Evolutionary conservation across 2,888 invertebrate species (phyloP).

Genomic region (Meiosimyza decipiens): DNA sequence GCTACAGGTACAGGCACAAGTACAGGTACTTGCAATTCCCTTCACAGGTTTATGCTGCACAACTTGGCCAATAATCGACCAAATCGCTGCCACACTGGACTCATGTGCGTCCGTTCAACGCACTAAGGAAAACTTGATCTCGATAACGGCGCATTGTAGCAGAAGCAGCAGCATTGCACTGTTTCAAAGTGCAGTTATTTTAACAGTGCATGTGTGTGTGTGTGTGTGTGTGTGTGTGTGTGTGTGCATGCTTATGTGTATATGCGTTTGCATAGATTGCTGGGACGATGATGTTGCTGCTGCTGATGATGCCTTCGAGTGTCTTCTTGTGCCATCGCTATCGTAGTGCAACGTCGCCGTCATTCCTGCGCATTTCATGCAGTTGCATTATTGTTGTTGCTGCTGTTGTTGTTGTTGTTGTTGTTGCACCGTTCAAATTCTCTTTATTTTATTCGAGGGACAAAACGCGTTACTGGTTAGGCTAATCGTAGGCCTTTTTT

Average conservation of each 20-base stretch:
- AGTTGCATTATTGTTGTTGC: neutral
- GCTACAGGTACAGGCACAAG: neutral
- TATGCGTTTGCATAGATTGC: conserved; percentile 30
- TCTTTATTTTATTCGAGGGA: conserved; percentile 36
- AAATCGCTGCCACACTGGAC: conserved; percentile 39
- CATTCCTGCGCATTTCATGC: conserved; percentile 1
- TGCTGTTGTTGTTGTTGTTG: conserved; percentile 25
- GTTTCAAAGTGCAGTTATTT: conserved; percentile 57
- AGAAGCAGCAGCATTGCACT: conserved; percentile 34
- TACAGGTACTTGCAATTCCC: conserved; percentile 36
- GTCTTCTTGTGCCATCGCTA: conserved; percentile 23
- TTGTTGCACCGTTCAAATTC: conserved; percentile 17
- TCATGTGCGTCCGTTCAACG: conserved; percentile 44
- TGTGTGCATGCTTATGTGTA: conserved; percentile 25
- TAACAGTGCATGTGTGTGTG: conserved; percentile 25
- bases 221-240: conserved; percentile 23
- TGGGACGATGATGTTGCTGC: conserved; percentile 15
- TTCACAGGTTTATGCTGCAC: conserved; percentile 43
- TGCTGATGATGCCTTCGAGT: conserved; percentile 16
- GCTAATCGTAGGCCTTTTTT: conserved; percentile 51
- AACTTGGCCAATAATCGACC: conserved; percentile 34
- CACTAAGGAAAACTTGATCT: conserved; percentile 65
- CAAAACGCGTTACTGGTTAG: conserved; percentile 41
- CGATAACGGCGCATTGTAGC: conserved; percentile 64
- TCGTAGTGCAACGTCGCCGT: conserved; percentile 5